phyloP scores from a whole-genome alignment of 1,140 invertebrate species.

The Kradibia gibbosae region DNA sequence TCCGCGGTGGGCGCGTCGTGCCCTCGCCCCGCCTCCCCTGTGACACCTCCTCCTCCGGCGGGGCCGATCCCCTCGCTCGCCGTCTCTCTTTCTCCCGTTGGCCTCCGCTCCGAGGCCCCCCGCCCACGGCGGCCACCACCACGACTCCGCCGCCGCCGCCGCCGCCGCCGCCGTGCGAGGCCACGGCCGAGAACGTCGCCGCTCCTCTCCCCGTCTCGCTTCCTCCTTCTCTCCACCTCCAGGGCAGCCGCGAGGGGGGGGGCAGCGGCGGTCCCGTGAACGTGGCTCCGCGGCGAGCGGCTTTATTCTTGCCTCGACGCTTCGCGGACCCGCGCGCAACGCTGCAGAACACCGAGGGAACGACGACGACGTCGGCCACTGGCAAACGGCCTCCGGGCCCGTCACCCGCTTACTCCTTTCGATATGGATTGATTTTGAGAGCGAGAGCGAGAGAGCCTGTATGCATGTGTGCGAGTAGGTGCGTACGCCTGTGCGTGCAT shows the following conservation, averaged over 20 bases:
- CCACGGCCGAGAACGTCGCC: no score
- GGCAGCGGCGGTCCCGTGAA: not conserved
- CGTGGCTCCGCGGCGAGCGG: constrained; percentile 9
- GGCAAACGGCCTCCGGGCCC: not conserved
- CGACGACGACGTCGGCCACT: not conserved
- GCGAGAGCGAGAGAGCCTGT: not conserved
- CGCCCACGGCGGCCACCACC: not conserved
- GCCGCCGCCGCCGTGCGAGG: no score
- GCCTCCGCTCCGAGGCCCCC: not conserved
- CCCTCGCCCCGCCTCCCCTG: constrained; percentile 5
- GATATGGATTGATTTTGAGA: not conserved
- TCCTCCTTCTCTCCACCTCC: constrained; percentile 15
- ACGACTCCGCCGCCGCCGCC: not conserved
- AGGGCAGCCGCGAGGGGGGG: constrained; percentile 4
- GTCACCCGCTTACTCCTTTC: not conserved
- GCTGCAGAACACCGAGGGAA: not conserved
- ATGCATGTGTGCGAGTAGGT: no score
- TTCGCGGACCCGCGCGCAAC: not conserved
- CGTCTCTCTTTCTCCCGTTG: constrained; percentile 19
- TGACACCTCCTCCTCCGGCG: not conserved
- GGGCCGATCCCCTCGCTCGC: no score
- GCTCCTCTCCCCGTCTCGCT: not conserved
- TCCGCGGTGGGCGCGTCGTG: constrained; percentile 31
- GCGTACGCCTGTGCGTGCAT: not conserved
- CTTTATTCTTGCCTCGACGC: constrained; percentile 36